phyloP scores from a whole-genome alignment of 2,113 vertebrate genomes.

The Xerus inauris region DNA sequence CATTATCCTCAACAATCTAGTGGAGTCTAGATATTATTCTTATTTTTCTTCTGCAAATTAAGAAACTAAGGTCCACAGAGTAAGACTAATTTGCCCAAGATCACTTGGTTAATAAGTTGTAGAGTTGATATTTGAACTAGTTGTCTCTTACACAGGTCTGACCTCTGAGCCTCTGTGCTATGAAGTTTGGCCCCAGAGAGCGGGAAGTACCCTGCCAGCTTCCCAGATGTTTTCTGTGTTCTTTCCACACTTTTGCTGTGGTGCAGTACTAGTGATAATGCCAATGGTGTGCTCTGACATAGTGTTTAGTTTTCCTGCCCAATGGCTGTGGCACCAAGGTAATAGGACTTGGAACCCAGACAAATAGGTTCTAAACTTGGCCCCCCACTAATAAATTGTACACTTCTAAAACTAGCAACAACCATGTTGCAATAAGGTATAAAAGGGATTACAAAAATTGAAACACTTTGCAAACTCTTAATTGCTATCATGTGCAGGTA shows the following conservation, averaged over 20 bases:
- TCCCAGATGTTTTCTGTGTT: not conserved
- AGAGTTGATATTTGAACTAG: not conserved
- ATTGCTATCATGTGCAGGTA: not conserved
- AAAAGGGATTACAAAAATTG: not conserved
- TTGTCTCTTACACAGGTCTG: not conserved
- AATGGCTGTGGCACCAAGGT: not conserved
- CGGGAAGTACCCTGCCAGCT: no score
- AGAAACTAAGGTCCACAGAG: not conserved
- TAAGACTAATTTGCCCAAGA: not conserved
- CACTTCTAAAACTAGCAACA: not conserved
- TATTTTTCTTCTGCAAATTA: conserved; percentile 2
- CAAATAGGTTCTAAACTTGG: not conserved
- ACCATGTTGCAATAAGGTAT: not conserved
- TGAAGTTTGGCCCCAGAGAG: not conserved
- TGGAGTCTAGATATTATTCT: not conserved
- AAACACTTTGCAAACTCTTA: not conserved
- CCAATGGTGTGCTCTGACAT: not conserved
- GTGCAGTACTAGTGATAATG: not conserved
- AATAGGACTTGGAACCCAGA: not conserved
- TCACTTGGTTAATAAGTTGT: not conserved
- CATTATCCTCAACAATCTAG: not conserved
- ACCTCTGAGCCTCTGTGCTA: not conserved
- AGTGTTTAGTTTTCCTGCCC: not conserved
- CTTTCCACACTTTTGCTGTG: not conserved
- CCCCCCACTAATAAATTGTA: not conserved